Conservation (phyloP, 1,140 invertebrate genomes). For the Drosophila seguyi region DNA sequence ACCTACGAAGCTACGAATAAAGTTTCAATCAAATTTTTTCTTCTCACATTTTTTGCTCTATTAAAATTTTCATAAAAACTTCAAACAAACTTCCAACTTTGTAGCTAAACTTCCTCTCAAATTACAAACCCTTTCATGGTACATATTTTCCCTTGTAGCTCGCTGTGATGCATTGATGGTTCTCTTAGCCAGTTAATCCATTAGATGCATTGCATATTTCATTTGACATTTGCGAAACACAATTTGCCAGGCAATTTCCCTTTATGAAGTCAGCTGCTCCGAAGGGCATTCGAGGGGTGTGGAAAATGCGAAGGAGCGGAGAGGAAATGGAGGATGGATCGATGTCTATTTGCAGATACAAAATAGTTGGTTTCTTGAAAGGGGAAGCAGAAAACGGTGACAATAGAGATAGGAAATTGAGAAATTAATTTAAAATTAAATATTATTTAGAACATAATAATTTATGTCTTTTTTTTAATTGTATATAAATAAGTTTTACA, state of each 20-base stretch:
- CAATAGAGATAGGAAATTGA: no score
- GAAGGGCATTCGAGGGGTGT: conserved; percentile 1
- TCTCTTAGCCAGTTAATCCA: conserved; percentile 72
- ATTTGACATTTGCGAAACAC: conserved; percentile 80
- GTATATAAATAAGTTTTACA: no score
- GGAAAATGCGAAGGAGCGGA: neutral
- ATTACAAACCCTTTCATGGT: neutral
- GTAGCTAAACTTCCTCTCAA: neutral
- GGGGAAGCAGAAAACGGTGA: neutral
- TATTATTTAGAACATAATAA: no score
- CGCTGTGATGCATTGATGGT: conserved; percentile 71
- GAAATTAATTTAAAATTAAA: neutral
- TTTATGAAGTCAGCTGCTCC: conserved; percentile 23
- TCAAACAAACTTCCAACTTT: conserved; percentile 28
- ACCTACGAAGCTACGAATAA: no score
- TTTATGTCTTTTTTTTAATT: no score
- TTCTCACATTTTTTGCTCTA: neutral
- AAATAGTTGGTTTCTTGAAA: conserved; percentile 50
- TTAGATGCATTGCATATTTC: conserved; percentile 81
- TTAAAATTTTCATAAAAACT: conserved; percentile 2
- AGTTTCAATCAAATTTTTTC: neutral
- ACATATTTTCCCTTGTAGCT: neutral
- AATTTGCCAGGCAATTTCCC: conserved; percentile 61
- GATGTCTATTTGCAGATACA: conserved; percentile 32
- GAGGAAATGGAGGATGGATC: conserved; percentile 12